A percentile compares a stretch with the other conserved stretches of the same genome.
Evolutionary conservation across 2,797 vertebrate species (phyloP).

Genomic region (Sardinella longiceps): DNA sequence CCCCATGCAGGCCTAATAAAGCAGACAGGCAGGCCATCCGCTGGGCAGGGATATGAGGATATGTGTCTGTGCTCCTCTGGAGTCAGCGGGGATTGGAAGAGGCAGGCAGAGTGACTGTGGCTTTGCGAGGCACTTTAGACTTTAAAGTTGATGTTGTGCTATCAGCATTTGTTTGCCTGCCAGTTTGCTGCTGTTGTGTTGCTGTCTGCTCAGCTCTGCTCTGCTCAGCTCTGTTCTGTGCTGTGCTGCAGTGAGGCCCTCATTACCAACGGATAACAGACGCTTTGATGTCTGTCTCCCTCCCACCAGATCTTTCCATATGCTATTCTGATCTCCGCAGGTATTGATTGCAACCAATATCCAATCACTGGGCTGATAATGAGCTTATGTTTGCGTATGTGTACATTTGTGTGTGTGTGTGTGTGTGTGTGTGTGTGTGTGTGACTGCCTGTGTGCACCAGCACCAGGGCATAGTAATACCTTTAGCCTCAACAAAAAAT

Average conservation of each 20-base stretch:
- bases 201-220: too few relatives aligned
- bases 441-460: background rate
- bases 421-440: conserved; percentile 8
- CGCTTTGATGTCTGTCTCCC: background rate
- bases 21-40: background rate
- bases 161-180: conserved; percentile 17
- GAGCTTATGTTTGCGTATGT: background rate
- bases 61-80: too few relatives aligned
- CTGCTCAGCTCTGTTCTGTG: too few relatives aligned
- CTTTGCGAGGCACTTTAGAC: background rate
- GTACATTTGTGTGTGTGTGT: background rate
- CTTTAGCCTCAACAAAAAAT: background rate
- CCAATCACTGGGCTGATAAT: background rate
- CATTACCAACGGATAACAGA: background rate
- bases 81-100: too few relatives aligned
- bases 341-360: conserved; percentile 1
- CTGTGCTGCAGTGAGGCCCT: background rate
- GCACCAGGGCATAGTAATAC: background rate
- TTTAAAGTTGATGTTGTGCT: background rate
- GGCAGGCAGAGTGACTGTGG: too few relatives aligned
- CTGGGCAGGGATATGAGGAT: too few relatives aligned
- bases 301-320: background rate
- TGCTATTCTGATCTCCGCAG: background rate
- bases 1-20: background rate
- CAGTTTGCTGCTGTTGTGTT: background rate